These are phyloP conservation scores for Pogonus chalceus DNA, from an alignment of 1,140 invertebrate genomes.

Conservation along the genomic window DNA sequence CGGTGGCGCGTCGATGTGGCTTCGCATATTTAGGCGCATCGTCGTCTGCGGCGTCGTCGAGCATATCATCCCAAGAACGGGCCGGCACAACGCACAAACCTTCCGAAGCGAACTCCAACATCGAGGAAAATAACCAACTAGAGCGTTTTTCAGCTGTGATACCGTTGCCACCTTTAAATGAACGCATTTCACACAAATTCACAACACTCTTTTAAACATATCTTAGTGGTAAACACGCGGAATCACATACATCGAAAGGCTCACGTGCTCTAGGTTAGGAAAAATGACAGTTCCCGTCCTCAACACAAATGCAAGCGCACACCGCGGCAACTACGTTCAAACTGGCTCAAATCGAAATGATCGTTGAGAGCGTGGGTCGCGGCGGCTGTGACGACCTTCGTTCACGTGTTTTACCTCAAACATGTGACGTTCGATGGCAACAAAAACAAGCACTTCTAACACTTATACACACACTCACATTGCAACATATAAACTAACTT, in stretches of 20 bases:
- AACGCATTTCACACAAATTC: neutral
- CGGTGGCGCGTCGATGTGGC: neutral
- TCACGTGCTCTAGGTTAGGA: too few relatives aligned
- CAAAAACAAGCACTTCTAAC: too few relatives aligned
- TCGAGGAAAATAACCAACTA: neutral
- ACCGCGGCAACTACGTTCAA: neutral
- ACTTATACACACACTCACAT: too few relatives aligned
- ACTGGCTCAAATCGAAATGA: neutral
- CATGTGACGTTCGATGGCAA: too few relatives aligned
- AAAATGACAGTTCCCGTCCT: neutral
- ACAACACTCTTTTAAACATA: neutral
- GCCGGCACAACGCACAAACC: neutral
- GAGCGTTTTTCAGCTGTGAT: neutral
- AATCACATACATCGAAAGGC: too few relatives aligned
- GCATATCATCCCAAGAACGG: neutral
- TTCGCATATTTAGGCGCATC: neutral
- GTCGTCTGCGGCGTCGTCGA: neutral
- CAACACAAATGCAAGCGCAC: neutral
- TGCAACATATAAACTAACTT: neutral
- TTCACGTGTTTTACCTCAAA: neutral
- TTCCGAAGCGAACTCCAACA: conserved; percentile 2
- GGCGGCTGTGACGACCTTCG: neutral
- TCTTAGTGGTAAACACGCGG: neutral
- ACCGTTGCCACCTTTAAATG: neutral
- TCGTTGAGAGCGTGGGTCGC: neutral